Conservation (phyloP, 64 coral and sea anemone genomes). For the Montipora efflorescens region DNA sequence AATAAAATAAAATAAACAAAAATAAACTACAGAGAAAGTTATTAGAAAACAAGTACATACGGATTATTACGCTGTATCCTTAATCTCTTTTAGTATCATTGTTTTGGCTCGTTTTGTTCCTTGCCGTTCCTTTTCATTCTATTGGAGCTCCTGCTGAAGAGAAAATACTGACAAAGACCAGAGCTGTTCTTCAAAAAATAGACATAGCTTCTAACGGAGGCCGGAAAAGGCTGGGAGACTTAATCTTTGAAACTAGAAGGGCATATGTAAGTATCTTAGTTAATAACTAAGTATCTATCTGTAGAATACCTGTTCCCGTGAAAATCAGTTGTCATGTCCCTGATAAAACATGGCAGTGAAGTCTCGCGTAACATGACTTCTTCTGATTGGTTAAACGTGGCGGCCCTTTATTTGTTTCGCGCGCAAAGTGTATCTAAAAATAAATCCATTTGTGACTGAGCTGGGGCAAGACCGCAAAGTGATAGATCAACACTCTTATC, state of each 20-base stretch:
- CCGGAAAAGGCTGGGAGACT: background rate
- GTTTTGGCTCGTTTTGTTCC: background rate
- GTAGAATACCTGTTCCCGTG: too few relatives aligned
- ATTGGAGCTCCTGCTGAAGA: background rate
- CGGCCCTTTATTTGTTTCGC: too few relatives aligned
- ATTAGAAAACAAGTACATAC: background rate
- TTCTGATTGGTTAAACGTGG: too few relatives aligned
- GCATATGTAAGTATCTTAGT: conserved; percentile 24
- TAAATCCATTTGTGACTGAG: too few relatives aligned
- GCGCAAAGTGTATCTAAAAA: too few relatives aligned
- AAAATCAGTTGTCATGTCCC: too few relatives aligned
- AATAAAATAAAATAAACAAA: too few relatives aligned
- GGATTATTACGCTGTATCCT: background rate
- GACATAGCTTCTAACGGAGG: background rate
- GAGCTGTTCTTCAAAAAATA: background rate
- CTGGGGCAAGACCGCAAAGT: too few relatives aligned
- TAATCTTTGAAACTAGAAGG: background rate
- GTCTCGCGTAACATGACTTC: too few relatives aligned
- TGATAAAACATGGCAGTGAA: too few relatives aligned
- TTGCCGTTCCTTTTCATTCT: background rate
- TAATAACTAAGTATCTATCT: background rate
- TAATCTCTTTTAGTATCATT: background rate
- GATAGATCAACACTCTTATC: too few relatives aligned
- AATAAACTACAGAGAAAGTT: too few relatives aligned
- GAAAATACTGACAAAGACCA: background rate